Conservation (phyloP, 2,888 invertebrate species). For the Pantelozetes paolii region DNA sequence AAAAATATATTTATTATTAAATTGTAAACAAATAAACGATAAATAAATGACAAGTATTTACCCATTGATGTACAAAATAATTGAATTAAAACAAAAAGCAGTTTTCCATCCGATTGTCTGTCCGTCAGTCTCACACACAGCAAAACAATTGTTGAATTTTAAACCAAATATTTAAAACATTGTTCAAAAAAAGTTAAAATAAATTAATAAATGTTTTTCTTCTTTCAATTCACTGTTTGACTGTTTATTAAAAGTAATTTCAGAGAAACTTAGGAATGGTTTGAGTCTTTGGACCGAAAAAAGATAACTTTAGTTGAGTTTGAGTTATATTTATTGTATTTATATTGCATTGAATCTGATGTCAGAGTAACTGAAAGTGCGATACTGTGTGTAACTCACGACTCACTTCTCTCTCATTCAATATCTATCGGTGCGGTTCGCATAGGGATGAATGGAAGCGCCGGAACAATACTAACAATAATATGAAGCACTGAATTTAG, state of each 20-base stretch:
- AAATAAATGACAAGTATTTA: neutral
- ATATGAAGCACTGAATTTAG: neutral
- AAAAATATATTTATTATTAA: neutral
- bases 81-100: neutral
- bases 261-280: too few species aligned
- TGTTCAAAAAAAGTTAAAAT: too few species aligned
- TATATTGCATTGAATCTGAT: constrained; percentile 6
- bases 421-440: constrained; percentile 1
- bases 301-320: constrained; percentile 1
- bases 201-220: too few species aligned
- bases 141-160: too few species aligned
- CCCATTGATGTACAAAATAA: neutral
- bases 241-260: too few species aligned
- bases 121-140: too few species aligned
- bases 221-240: too few species aligned
- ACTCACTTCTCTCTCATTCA: constrained; percentile 19
- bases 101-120: neutral
- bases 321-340: neutral
- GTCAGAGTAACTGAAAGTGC: constrained; percentile 3
- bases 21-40: neutral
- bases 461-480: neutral
- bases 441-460: constrained; percentile 10
- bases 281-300: neutral
- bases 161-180: too few species aligned
- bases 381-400: neutral